These are phyloP conservation scores for Metallyticus violacea DNA, from an alignment of 2,888 invertebrate species.

Conservation along the genomic window DNA sequence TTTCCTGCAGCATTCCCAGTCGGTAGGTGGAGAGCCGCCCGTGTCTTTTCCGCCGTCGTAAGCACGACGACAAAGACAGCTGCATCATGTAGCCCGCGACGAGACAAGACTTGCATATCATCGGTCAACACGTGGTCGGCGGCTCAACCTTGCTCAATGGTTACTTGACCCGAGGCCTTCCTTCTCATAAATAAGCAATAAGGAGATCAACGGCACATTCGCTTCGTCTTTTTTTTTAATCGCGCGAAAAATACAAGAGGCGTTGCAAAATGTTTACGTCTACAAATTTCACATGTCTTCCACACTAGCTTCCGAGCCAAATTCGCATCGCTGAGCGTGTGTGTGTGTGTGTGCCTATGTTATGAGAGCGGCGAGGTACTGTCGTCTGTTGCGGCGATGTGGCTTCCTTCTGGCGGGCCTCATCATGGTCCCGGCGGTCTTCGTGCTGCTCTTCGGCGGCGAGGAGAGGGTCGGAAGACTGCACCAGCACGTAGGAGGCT, in stretches of 20 bases:
- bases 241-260: neutral
- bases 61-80: neutral
- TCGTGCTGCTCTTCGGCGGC: slow-evolving; percentile 6
- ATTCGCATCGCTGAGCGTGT: neutral
- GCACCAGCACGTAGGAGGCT: neutral
- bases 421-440: slow-evolving; percentile 2
- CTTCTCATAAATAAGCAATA: neutral
- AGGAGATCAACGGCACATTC: neutral
- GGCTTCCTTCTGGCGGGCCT: slow-evolving; percentile 12
- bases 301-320: neutral
- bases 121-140: neutral
- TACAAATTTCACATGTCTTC: neutral
- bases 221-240: neutral
- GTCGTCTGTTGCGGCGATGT: slow-evolving; percentile 9
- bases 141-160: slow-evolving; percentile 12
- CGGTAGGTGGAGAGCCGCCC: neutral
- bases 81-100: neutral
- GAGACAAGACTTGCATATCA: no score
- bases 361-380: slow-evolving; percentile 7
- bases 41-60: neutral
- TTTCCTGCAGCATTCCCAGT: neutral
- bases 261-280: neutral
- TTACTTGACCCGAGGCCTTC: slow-evolving; percentile 11
- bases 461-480: neutral
- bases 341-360: neutral